Base-by-base conservation (phyloP, 2,888 invertebrate species). In the Erebia ligea region DNA sequence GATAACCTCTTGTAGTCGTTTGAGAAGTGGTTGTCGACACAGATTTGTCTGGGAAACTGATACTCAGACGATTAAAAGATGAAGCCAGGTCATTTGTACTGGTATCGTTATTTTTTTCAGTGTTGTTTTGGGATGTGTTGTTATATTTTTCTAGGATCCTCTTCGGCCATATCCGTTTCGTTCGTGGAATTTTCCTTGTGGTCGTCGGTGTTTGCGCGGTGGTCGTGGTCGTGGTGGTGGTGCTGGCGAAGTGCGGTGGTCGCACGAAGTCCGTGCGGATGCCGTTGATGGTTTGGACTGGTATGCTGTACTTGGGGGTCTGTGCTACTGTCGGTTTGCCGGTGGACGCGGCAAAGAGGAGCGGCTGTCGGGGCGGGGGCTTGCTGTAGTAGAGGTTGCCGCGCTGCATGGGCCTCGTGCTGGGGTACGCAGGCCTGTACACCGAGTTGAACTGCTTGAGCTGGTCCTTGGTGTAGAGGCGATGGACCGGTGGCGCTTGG, bases 161-260 rank as follows among this genome's bases (percentile, higher is more conserved):
- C 73, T 90, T 89, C 10, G 93, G 93, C 93, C 93, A 93, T 82
- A 93, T 93, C 82, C 93, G 84, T 81, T 92, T 93, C 57, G 88
- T 92, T 80, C 93, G 85, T 72, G 90, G 76, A 67, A 85, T 76
- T 81, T 82, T 87, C 74, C 79, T 81, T 2, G 92, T 91, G 15
- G 92, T 91, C 8, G 89, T 84, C 6, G 89, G 86, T 11, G 85
- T 81, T 8, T 82, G 83, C 11, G 79, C 78, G 21, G 79, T 79
- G 9, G 80, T 80, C 1, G 52, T 52, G 9, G 52, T 52, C 9
- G 19, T 52, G 0, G 78, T 79, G n/a, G 85, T 82, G 9, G 82
- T 82, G 40, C 81, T 77, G 70, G 72, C 75, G 21, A 75, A 59
- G 76, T 83, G 84, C 54, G 91, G 90, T 8, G 92, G 91, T 75